Base-by-base conservation (phyloP, 2,797 vertebrate genomes). In the Echiichthys vipera region DNA sequence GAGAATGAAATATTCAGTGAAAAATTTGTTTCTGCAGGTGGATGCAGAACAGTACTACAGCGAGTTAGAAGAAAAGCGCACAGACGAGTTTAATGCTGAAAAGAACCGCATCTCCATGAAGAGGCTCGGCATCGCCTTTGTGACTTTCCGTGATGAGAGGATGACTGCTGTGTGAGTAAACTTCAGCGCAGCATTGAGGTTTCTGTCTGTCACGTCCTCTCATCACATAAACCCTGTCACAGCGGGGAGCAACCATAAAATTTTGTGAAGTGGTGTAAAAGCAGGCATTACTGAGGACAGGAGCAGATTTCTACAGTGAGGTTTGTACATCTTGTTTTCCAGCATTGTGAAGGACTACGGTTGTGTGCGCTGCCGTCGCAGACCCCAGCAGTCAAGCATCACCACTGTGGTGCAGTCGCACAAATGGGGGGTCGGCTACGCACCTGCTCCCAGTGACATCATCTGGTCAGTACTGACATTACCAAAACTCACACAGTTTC, bases 11-110 rank as follows among this genome's bases (percentile, higher is more conserved):
- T 58, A 64, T 59, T 62, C 45, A 37, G 58, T 17, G 61, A 71
- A 63, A 25, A 55, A 29, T n/a, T 10, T 59, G 22, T 49, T 54
- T 32, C 53, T 72, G 66, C 92, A 99, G 98, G 97, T 99, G 81
- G 98, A 99, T 20, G 98, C 98, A 0, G 98, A 99, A 80, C 98
- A 99, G 81, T 98, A 99, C 80, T 99, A 99, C 0, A 96, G 97
- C 14, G 98, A 99, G 87, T 77, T 99, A 72, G 98, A 99, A 75
- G 97, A 99, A 89, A 98, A 97, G 81, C 92, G 98, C 49, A 99
- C 98, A 0, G 98, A 99, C 2, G 98, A 98, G 84, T 99, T 99
- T 82, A 98, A 98, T 0, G 97, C 97, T 0, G 98, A 99, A 91
- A 96, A 96, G 89, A 96, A 95, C 83, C 96, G 95, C 3, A 96